Evolutionary conservation across 2,797 vertebrate species (phyloP), one percentile per base, ranked within the genome.

Genomic region (Poecilia picta): DNA sequence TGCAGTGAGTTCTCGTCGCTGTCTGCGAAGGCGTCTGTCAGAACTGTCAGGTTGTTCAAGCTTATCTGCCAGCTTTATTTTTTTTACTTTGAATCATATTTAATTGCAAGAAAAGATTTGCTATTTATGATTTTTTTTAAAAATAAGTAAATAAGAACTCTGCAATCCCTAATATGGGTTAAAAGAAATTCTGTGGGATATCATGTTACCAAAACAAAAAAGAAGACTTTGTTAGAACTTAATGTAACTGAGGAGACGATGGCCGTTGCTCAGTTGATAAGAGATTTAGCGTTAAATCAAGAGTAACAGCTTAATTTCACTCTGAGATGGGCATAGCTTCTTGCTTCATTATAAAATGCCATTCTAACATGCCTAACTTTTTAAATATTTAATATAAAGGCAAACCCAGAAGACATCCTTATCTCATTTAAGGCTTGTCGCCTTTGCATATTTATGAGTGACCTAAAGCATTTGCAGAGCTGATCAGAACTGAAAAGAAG

Each of bases 371-470:
- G 47, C 15, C 16, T 75, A 75, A 74, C 73, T 75, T 80, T 51
- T 25, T n/a, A 33, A 28, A 33, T 0, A 15, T 55, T 64, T 16
- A 8, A 93, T 89, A 87, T 88, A 89, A 89, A 76, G 77, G 76
- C 80, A 77, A 89, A 88, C 83, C 86, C 89, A 18, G 41, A 86
- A 86, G 83, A 93, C 86, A 81, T 88, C 75, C 77, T 90, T 85
- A 81, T 76, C 83, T 89, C 84, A 75, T 84, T 74, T 72, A 80
- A 90, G 89, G 82, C 74, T 76, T 39, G 59, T 73, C 13, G 41
- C 73, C 79, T 81, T 74, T 94, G 85, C 89, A 95, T 95, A 95
- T 95, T 95, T 79, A 95, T 94, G 84, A 92, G 75, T 4, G 47
- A 90, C 94, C 91, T 83, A 72, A 80, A 95, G 94, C 90, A 23